Percentiles rank a stretch among this genome's conserved stretches.
These are phyloP conservation scores for Rhagologus leucostigma DNA, from an alignment of 2,113 vertebrate species.

Conservation along the genomic window DNA sequence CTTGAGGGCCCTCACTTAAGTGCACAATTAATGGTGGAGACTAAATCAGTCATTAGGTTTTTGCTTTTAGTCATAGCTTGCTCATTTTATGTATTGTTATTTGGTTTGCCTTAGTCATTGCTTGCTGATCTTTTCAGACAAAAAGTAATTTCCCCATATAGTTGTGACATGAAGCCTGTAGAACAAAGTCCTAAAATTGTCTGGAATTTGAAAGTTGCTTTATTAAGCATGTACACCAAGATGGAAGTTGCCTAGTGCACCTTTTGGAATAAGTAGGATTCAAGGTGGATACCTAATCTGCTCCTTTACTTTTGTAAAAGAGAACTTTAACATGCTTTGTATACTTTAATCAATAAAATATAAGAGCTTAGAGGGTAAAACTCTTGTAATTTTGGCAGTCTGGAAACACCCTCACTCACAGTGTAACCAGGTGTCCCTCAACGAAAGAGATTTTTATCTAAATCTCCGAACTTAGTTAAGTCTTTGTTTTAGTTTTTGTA, in stretches of 20 bases:
- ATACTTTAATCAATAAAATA: neutral
- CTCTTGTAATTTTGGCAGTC: neutral
- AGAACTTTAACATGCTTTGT: neutral
- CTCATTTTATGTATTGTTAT: conserved; percentile 47
- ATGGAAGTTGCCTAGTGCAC: neutral
- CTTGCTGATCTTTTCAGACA: conserved; percentile 40
- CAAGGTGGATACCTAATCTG: neutral
- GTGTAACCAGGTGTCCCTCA: neutral
- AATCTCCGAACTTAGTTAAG: conserved; percentile 4
- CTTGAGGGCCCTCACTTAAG: conserved; percentile 25
- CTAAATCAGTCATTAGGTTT: neutral
- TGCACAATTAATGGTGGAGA: conserved; percentile 29
- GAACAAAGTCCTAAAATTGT: neutral
- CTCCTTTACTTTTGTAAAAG: neutral
- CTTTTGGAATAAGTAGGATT: neutral
- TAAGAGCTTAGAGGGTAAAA: neutral
- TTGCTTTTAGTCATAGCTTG: conserved; percentile 59
- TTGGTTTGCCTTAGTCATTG: conserved; percentile 40
- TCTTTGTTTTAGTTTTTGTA: conserved; percentile 52
- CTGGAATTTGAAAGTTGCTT: neutral
- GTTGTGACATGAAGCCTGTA: neutral
- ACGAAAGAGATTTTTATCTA: conserved; percentile 11
- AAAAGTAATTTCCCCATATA: neutral
- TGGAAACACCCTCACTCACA: neutral
- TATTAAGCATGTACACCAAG: neutral